Evolutionary conservation across 2,888 invertebrate species (phyloP), one percentile per base, ranked within the genome.

Genomic region (Drosophila glabriapex): DNA sequence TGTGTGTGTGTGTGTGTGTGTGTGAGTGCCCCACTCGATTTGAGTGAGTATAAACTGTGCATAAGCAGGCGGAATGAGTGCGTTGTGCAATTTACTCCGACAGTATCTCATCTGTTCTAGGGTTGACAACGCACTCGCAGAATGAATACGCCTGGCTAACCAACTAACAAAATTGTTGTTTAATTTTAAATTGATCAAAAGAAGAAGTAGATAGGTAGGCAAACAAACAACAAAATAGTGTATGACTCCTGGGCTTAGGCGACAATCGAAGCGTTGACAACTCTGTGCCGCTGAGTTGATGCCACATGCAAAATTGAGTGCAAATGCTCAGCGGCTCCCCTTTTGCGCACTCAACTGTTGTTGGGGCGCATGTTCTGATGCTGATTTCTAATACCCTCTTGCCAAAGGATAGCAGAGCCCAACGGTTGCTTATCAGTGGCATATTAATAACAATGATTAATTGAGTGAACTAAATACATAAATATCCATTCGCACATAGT

Each of bases 221-320:
- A n/a, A 5, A 7, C 6, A 5, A 33, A n/a, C 1, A 16, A 41
- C 25, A n/a, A n/a, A n/a, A 64, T 50, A 52, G 61, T 56, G 46
- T 52, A 46, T 61, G 58, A 56, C 29, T n/a, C 52, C 31, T 37
- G 16, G 22, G 7, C 22, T 12, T 2, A 22, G 37, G 19, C 28
- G 19, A 14, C 6, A 29, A n/a, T 35, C 2, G 41, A 16, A 50
- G 19, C 1, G 58, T 10, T 72, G 77, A 9, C 78, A 80, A 73
- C 78, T 9, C 81, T 76, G 41, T 10, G 29, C 2, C 22, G 29
- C n/a, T 80, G 73, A 78, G 73, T 33, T 35, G 49, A 49, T 79
- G 65, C 28, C 49, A 67, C 53, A 59, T 70, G 63, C 52, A 65
- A 54, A 46, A 76, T 76, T 79, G 79, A 79, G 79, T 77, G 79